Conservation (phyloP, 2,888 invertebrate genomes). For the Perdita meconis region DNA sequence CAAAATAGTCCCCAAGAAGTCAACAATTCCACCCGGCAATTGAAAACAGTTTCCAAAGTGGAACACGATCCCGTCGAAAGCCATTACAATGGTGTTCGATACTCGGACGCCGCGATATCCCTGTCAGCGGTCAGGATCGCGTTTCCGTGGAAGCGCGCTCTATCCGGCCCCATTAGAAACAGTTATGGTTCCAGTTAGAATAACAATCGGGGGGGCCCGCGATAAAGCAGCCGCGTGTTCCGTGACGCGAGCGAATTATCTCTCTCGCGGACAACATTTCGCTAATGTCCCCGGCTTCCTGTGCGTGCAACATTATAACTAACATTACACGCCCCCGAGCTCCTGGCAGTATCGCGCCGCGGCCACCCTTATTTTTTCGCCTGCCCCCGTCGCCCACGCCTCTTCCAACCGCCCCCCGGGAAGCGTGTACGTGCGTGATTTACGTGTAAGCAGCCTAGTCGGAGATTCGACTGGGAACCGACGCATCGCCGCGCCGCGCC, state of each 20-base stretch:
- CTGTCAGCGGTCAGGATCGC: conserved; percentile 35
- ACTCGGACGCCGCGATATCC: conserved; percentile 32
- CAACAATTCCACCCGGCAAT: background rate
- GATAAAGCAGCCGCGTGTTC: conserved; percentile 45
- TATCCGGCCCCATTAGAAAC: conserved; percentile 52
- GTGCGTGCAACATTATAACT: conserved; percentile 64
- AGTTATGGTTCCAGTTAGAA: conserved; percentile 54
- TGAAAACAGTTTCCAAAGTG: background rate
- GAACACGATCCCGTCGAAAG: background rate
- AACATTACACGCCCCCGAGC: conserved; percentile 53
- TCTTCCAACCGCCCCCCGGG: conserved; percentile 8
- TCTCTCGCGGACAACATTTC: conserved; percentile 51
- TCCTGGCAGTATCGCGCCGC: conserved; percentile 49
- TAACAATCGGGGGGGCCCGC: conserved; percentile 60
- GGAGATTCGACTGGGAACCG: conserved; percentile 36
- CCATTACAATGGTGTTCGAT: conserved; percentile 33
- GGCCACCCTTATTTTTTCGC: conserved; percentile 36
- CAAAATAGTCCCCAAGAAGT: no score
- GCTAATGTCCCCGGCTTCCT: conserved; percentile 61
- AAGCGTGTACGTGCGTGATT: conserved; percentile 53
- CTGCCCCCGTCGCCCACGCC: no score
- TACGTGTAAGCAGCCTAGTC: conserved; percentile 49
- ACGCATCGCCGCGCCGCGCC: conserved; percentile 29
- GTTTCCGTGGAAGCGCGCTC: conserved; percentile 45
- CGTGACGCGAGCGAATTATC: conserved; percentile 63